A percentile compares a stretch with the other conserved stretches of the same genome.
Conservation (phyloP, 2,888 invertebrate species). For the Dorcus hopei region DNA sequence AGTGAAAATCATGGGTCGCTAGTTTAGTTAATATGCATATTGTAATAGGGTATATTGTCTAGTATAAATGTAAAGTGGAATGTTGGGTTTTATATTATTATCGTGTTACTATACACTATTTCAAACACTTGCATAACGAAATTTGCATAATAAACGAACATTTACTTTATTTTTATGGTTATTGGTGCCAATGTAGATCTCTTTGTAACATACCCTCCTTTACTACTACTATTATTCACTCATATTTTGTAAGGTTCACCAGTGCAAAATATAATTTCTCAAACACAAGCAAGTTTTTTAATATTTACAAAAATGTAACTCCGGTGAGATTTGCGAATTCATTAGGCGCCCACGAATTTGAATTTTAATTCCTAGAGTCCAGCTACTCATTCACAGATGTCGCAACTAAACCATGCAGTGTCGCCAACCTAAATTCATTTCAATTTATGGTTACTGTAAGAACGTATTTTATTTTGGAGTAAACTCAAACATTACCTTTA, state of each 20-base stretch:
- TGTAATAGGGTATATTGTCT: slow-evolving; percentile 28
- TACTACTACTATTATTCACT: slow-evolving; percentile 8
- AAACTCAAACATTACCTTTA: no score
- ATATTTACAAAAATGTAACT: no score
- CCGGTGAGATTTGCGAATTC: no score
- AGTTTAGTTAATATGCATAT: slow-evolving; percentile 15
- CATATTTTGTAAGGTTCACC: slow-evolving; percentile 24
- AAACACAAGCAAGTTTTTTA: not conserved
- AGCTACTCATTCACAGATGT: no score
- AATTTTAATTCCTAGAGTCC: no score
- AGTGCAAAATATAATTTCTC: slow-evolving; percentile 25
- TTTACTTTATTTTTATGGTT: slow-evolving; percentile 30
- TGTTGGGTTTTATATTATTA: slow-evolving; percentile 34
- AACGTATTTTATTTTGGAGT: no score
- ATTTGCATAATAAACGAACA: slow-evolving; percentile 26
- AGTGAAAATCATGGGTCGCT: slow-evolving; percentile 2
- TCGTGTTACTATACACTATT: slow-evolving; percentile 18
- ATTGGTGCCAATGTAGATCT: slow-evolving; percentile 44
- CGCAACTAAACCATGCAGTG: no score
- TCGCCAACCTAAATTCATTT: no score
- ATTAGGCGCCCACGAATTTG: no score
- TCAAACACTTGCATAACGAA: slow-evolving; percentile 18
- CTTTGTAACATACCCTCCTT: slow-evolving; percentile 30
- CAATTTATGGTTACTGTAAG: no score
- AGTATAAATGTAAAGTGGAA: slow-evolving; percentile 33